These are phyloP conservation scores for Hiodon tergisus DNA, from an alignment of 2,113 vertebrate species.

Conservation along the genomic window DNA sequence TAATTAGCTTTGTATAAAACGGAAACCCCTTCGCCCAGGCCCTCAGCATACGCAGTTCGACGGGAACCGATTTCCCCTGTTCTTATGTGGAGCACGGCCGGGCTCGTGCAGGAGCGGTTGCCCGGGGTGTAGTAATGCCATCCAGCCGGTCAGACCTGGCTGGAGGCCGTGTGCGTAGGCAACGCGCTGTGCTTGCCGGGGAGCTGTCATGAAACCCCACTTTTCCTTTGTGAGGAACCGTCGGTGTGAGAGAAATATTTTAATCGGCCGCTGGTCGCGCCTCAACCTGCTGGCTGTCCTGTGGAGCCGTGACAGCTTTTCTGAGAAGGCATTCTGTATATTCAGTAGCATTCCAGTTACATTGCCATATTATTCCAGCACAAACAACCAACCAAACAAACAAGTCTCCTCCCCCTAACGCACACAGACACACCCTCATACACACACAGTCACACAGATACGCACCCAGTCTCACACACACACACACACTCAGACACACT, in stretches of 20 bases:
- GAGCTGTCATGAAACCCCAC: background rate
- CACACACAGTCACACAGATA: constrained; percentile 1
- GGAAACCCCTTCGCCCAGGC: background rate
- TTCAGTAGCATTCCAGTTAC: background rate
- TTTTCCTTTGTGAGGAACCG: no score
- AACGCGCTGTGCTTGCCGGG: background rate
- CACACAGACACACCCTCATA: background rate
- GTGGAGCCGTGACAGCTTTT: background rate
- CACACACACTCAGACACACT: constrained; percentile 7
- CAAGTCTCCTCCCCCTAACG: background rate
- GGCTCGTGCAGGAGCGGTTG: background rate
- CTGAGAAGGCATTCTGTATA: background rate
- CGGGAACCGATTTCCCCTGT: background rate
- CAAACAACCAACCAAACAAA: background rate
- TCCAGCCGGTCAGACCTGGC: background rate
- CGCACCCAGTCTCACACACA: constrained; percentile 19
- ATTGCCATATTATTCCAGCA: background rate
- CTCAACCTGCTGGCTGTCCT: background rate
- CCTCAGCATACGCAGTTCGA: no score
- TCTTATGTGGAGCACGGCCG: no score
- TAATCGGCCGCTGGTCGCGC: background rate
- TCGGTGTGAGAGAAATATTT: background rate
- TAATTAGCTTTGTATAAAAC: background rate
- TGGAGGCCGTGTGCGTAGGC: background rate
- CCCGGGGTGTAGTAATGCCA: background rate